These are phyloP conservation scores for Pavo muticus DNA, from an alignment of 2,113 vertebrate genomes.

Conservation along the genomic window DNA sequence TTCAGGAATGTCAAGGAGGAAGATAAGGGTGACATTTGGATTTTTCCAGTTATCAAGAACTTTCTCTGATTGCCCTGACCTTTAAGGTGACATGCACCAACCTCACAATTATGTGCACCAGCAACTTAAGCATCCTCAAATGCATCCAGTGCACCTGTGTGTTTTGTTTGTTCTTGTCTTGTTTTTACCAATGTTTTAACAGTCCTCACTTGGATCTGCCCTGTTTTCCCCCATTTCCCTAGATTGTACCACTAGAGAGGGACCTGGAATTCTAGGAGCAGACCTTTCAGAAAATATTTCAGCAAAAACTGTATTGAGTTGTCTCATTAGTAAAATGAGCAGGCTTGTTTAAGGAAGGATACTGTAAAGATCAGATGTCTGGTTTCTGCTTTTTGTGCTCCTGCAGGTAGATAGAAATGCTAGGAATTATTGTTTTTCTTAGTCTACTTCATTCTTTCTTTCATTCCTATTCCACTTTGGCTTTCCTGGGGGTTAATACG, in stretches of 20 bases:
- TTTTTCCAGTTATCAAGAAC: not conserved
- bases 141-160: not conserved
- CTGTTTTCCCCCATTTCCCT: not conserved
- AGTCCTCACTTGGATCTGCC: not conserved
- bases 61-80: slow-evolving; percentile 19
- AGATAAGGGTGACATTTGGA: not conserved
- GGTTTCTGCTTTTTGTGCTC: not conserved
- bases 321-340: not conserved
- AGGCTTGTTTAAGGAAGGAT: not conserved
- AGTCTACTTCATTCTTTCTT: not conserved
- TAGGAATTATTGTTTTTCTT: not conserved
- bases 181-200: not conserved
- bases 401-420: not conserved
- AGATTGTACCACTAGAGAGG: not conserved
- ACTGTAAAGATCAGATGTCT: not conserved
- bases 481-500: not conserved
- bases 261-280: not conserved
- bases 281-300: not conserved
- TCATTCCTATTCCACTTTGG: not conserved
- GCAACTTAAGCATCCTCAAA: not conserved
- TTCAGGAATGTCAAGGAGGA: not conserved
- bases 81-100: not conserved
- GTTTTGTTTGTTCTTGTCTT: not conserved
- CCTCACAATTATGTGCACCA: not conserved
- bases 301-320: not conserved